These are phyloP conservation scores for Sander vitreus DNA, from an alignment of 2,113 vertebrate species.

Conservation along the genomic window DNA sequence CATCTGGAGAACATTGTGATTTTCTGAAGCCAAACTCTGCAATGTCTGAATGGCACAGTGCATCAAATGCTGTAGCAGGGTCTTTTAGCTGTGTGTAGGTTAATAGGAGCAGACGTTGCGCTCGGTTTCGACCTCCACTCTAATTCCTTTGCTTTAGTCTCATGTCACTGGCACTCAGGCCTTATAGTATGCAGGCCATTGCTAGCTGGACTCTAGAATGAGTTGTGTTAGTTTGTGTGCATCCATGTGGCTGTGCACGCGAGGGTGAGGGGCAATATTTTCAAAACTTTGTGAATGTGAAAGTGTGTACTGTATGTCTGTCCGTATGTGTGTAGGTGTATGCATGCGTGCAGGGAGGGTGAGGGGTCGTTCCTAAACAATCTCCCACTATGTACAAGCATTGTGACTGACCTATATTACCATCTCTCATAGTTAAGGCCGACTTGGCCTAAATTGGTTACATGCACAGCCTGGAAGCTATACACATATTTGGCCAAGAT, in stretches of 20 bases:
- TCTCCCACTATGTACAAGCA: slow-evolving; percentile 62
- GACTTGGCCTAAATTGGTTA: slow-evolving; percentile 73
- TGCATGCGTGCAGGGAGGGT: slow-evolving; percentile 28
- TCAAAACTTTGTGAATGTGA: slow-evolving; percentile 44
- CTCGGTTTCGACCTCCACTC: slow-evolving; percentile 70
- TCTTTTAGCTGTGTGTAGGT: slow-evolving; percentile 62
- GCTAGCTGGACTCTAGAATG: slow-evolving; percentile 35
- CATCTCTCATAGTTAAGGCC: slow-evolving; percentile 70
- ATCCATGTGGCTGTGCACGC: slow-evolving; percentile 13
- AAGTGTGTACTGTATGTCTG: not conserved
- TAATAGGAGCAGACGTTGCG: slow-evolving; percentile 76
- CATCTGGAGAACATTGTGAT: slow-evolving; percentile 68
- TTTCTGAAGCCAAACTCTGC: slow-evolving; percentile 50
- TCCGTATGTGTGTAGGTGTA: slow-evolving; percentile 9
- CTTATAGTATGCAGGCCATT: slow-evolving; percentile 71
- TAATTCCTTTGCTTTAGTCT: slow-evolving; percentile 81
- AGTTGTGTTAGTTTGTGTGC: slow-evolving; percentile 52
- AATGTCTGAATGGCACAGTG: slow-evolving; percentile 37
- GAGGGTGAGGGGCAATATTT: slow-evolving; percentile 31
- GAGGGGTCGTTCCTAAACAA: slow-evolving; percentile 72
- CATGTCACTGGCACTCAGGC: slow-evolving; percentile 79
- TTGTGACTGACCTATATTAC: slow-evolving; percentile 59
- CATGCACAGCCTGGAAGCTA: slow-evolving; percentile 55
- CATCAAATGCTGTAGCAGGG: slow-evolving; percentile 64
- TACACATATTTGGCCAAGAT: slow-evolving; percentile 35